These are phyloP conservation scores for Drosophila bocki DNA, from an alignment of 1,140 invertebrate genomes.

Conservation along the genomic window DNA sequence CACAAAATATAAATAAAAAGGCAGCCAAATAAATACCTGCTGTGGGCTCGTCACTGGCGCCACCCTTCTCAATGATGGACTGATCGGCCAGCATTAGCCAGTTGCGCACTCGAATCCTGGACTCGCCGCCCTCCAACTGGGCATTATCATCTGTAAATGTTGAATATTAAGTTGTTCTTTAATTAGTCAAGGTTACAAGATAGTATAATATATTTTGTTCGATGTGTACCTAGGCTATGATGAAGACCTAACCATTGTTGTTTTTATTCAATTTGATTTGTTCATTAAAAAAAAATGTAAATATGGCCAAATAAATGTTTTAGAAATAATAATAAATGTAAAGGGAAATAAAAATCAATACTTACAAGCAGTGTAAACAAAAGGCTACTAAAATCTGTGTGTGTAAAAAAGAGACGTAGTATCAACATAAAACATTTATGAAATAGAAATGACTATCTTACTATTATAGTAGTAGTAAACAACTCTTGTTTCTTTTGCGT, in stretches of 20 bases:
- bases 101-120: constrained; percentile 79
- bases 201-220: not conserved
- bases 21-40: constrained; percentile 57
- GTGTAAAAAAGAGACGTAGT: constrained; percentile 44
- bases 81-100: constrained; percentile 84
- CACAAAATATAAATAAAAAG: not conserved
- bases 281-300: constrained; percentile 1
- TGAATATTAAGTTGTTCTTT: not conserved
- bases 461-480: constrained; percentile 48
- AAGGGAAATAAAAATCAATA: constrained; percentile 58
- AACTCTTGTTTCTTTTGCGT: constrained; percentile 74
- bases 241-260: constrained; percentile 39
- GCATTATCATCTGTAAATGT: constrained; percentile 64
- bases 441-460: constrained; percentile 49
- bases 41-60: constrained; percentile 40
- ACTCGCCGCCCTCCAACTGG: constrained; percentile 64
- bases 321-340: constrained; percentile 13
- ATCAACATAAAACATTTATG: constrained; percentile 28
- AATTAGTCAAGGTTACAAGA: constrained; percentile 4
- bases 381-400: constrained; percentile 59
- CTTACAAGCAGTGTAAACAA: constrained; percentile 72
- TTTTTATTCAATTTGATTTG: constrained; percentile 14
- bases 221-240: constrained; percentile 56
- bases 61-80: constrained; percentile 70
- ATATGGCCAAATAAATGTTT: constrained; percentile 9